Percentiles rank a stretch among this genome's conserved stretches.
Conservation (phyloP, 2,797 vertebrate species). For the Acanthiza pusilla region DNA sequence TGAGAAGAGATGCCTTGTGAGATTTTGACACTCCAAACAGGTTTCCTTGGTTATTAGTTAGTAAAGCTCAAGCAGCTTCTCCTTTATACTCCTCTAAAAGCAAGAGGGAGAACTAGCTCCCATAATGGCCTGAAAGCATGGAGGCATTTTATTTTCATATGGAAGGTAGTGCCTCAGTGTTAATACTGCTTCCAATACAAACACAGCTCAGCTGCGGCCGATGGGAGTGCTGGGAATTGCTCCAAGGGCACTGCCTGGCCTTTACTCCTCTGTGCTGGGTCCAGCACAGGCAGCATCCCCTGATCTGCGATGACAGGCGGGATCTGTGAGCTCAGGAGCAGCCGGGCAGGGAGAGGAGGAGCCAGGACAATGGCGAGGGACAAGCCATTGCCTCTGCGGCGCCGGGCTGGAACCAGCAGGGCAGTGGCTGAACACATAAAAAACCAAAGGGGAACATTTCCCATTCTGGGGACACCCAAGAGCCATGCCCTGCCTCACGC, state of each 20-base stretch:
- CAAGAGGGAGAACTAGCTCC: neutral
- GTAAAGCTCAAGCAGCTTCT: constrained; percentile 23
- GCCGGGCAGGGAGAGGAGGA: neutral
- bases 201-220: fast-evolving
- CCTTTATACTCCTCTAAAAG: neutral
- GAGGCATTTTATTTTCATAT: neutral
- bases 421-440: neutral
- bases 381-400: fast-evolving
- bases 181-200: neutral
- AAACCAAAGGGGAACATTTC: neutral
- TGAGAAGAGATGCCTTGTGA: neutral
- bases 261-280: neutral
- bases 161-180: neutral
- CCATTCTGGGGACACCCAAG: neutral
- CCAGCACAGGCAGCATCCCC: neutral
- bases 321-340: neutral
- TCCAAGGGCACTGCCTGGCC: neutral
- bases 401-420: neutral
- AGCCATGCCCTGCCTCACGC: neutral
- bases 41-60: constrained; percentile 5
- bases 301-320: neutral
- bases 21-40: constrained; percentile 21
- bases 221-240: neutral
- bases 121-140: neutral
- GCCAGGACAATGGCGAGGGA: neutral